A percentile compares a stretch with the other conserved stretches of the same genome.
phyloP scores from a whole-genome alignment of 2,113 vertebrate genomes.

The Larimichthys polyactis region DNA sequence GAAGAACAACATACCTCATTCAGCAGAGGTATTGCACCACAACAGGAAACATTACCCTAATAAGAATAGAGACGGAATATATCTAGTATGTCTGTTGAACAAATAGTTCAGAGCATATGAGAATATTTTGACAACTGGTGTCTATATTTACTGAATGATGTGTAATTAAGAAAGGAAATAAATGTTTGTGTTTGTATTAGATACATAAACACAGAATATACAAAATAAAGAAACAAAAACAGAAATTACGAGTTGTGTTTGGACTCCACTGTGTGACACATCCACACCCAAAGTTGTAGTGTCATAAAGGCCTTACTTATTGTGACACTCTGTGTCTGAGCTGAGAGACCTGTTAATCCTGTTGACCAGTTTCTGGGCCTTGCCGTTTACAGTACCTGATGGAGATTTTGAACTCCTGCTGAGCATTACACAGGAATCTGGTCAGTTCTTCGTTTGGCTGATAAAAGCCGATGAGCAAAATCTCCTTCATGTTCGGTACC shows the following conservation, averaged over 20 bases:
- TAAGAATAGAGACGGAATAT: not conserved
- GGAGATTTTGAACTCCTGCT: conserved; percentile 95
- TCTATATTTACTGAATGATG: not conserved
- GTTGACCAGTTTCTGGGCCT: too few species aligned
- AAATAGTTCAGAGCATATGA: not conserved
- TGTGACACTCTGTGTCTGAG: too few species aligned
- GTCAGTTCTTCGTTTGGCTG: conserved; percentile 95
- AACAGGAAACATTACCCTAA: not conserved
- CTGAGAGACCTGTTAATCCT: not conserved
- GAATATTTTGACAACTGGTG: not conserved
- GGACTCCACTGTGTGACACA: too few species aligned
- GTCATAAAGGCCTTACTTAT: too few species aligned
- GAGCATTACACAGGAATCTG: conserved; percentile 89
- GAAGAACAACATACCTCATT: conserved; percentile 17
- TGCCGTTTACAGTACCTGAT: conserved; percentile 83
- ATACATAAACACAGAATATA: too few species aligned
- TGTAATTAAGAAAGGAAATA: not conserved
- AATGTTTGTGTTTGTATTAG: too few species aligned
- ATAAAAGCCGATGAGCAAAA: conserved; percentile 97
- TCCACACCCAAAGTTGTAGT: too few species aligned
- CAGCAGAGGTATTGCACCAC: not conserved
- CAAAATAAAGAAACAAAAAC: too few species aligned
- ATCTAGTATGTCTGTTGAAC: not conserved
- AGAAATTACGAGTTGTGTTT: too few species aligned
- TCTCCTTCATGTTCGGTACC: conserved; percentile 96